phyloP scores from a whole-genome alignment of 2,797 vertebrate species.

The Trematomus bernacchii region DNA sequence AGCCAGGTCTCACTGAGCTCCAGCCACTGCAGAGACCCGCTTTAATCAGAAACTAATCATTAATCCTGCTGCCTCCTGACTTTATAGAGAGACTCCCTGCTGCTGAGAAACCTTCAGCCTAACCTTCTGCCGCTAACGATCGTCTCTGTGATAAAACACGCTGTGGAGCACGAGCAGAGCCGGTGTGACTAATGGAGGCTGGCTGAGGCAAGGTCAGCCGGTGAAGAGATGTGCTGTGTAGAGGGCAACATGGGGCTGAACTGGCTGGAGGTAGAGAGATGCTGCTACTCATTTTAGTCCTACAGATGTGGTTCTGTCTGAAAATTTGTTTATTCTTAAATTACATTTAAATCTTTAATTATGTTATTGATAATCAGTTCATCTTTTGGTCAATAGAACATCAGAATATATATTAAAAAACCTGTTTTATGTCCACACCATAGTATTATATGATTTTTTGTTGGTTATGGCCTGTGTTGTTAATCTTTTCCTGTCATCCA shows the following conservation, averaged over 20 bases:
- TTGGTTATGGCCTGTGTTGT: too few species aligned
- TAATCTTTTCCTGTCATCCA: too few species aligned
- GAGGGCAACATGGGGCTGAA: neutral
- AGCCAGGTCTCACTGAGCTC: slow-evolving; percentile 35
- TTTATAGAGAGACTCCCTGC: slow-evolving; percentile 24
- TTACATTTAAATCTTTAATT: too few species aligned
- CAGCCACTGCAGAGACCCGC: slow-evolving; percentile 33
- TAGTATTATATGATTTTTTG: too few species aligned
- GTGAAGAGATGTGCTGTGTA: slow-evolving; percentile 26
- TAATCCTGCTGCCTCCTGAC: slow-evolving; percentile 54
- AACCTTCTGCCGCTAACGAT: slow-evolving; percentile 45
- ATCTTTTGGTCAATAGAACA: too few species aligned
- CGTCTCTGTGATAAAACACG: slow-evolving; percentile 49
- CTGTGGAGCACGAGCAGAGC: slow-evolving; percentile 26
- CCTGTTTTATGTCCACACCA: too few species aligned
- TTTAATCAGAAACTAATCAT: slow-evolving; percentile 61
- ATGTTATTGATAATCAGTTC: too few species aligned
- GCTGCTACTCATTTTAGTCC: too few species aligned
- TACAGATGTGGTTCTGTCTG: too few species aligned
- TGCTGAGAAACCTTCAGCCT: slow-evolving; percentile 24
- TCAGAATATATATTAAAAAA: too few species aligned
- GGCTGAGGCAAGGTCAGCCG: slow-evolving; percentile 50
- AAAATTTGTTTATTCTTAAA: too few species aligned
- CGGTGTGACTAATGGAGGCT: slow-evolving; percentile 48
- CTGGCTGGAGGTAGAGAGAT: slow-evolving; percentile 13